Base-by-base conservation (phyloP, 2,113 vertebrate genomes). In the Orycteropus afer region DNA sequence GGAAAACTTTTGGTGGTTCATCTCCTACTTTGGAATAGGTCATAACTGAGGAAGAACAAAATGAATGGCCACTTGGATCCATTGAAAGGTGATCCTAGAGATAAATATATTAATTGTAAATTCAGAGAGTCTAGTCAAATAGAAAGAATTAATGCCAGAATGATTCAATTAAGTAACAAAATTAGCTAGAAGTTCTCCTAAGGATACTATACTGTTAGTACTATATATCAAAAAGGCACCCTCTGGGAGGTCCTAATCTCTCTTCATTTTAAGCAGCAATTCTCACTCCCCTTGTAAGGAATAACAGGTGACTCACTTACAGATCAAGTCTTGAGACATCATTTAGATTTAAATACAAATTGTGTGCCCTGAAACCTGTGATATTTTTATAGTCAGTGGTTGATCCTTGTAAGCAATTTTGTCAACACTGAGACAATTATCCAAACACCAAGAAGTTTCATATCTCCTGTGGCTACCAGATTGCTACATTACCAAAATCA, bases 11-110 rank as follows among this genome's bases (percentile, higher is more conserved):
- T 17, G 99, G 98, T 11, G 99, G 98, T 77, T 99, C 99, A 89
- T 99, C 97, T 67, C 99, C 99, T 77, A 98, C 93, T 97, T 99
- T 99, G 96, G 99, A 99, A 91, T 99, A 99, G 0, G 99, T 99
- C 99, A 99, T 99, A 90, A 99, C 95, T 15, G 99, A 99, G 32
- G 99, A 99, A 81, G 99, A 99, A 97, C 98, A 99, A 98, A 99
- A 99, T 0, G 99, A 99, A 97, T 99, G 99, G 1, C 93, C 88
- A 65, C 98, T 98, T 20, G 99, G 95, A 47, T 99, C 98, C 89
- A 98, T 0, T 22, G 99, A 97, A 93, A 98, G 89, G n/a, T 98
- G 98, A 93, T 98, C 99, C 99, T 99, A 81, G 59, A 94, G 80
- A 78, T 92, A 96, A 94, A 91, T 17, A 82, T 3, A 93, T 34